Evolutionary conservation across 2,797 vertebrate genomes (phyloP).

Genomic region (Artibeus jamaicensis): DNA sequence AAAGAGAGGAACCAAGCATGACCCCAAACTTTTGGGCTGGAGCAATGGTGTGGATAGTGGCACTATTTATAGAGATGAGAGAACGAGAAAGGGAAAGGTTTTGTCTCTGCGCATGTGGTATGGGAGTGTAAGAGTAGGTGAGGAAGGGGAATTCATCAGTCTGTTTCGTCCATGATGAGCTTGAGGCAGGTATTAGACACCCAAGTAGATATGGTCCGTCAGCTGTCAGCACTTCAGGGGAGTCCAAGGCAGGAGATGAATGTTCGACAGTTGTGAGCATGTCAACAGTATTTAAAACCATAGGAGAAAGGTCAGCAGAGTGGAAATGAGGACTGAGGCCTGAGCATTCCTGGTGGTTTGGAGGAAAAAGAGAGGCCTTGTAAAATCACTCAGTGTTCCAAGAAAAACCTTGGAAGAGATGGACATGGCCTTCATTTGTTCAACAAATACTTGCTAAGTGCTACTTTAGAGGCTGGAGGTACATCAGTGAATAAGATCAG

Average conservation of each 20-base stretch:
- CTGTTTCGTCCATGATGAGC: neutral
- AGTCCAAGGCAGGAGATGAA: neutral
- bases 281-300: neutral
- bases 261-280: neutral
- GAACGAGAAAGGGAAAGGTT: neutral
- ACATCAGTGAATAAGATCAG: neutral
- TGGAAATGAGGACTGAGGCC: neutral
- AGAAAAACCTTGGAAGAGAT: neutral
- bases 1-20: neutral
- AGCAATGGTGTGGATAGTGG: neutral
- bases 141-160: neutral
- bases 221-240: neutral
- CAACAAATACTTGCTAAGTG: neutral
- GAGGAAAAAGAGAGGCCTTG: neutral
- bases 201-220: neutral
- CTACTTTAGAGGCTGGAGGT: neutral
- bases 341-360: neutral
- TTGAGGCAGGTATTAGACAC: neutral
- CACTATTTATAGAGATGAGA: neutral
- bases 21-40: neutral
- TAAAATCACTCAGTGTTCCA: neutral
- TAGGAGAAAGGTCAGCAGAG: neutral
- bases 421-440: neutral
- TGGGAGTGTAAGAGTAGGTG: too few relatives aligned
- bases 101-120: neutral